These are phyloP conservation scores for Leptinotarsa undecemlineata DNA, from an alignment of 1,140 invertebrate genomes.

Conservation along the genomic window DNA sequence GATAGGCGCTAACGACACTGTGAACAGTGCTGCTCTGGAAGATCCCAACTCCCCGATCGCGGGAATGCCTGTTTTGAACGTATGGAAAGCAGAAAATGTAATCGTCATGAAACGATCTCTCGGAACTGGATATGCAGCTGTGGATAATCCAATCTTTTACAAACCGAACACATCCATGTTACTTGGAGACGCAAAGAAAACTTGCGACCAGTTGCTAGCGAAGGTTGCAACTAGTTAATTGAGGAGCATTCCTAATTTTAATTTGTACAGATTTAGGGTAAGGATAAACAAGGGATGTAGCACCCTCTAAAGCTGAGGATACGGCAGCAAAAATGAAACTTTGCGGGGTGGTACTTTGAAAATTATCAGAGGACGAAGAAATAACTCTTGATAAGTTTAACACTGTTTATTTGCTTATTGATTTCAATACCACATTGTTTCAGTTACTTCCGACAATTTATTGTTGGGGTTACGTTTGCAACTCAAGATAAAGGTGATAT, in stretches of 20 bases:
- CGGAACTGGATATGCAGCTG: constrained; percentile 73
- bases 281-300: too few species aligned
- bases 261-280: too few species aligned
- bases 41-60: constrained; percentile 91
- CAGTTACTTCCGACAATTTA: too few species aligned
- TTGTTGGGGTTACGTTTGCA: neutral
- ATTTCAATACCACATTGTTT: too few species aligned
- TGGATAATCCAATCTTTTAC: constrained; percentile 93
- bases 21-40: constrained; percentile 89
- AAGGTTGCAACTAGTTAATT: constrained; percentile 47
- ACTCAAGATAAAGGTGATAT: constrained; percentile 1
- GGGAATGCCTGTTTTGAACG: constrained; percentile 89
- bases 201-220: constrained; percentile 78
- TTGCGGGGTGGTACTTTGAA: too few species aligned
- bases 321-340: too few species aligned
- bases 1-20: constrained; percentile 91
- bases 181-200: constrained; percentile 90
- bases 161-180: constrained; percentile 88
- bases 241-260: too few species aligned
- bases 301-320: too few species aligned
- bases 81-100: constrained; percentile 85
- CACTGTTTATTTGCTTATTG: too few species aligned
- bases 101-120: constrained; percentile 90
- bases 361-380: too few species aligned
- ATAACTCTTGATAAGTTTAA: too few species aligned